Percentiles rank a stretch among this genome's conserved stretches.
phyloP scores from a whole-genome alignment of 2,888 invertebrate species.

The Sisyra nigra region DNA sequence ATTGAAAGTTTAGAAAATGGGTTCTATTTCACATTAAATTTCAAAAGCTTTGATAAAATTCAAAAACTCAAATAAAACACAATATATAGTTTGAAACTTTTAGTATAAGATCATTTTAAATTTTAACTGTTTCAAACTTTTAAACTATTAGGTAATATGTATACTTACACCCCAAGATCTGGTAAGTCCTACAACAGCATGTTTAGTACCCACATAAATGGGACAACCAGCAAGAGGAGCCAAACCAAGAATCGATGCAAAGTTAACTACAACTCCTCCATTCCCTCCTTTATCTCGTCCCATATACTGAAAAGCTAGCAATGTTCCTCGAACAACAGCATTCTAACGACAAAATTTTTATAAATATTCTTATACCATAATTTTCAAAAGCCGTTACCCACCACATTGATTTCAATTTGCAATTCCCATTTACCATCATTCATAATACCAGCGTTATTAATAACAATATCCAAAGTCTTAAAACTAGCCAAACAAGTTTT shows the following conservation, averaged over 20 bases:
- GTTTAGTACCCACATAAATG: conserved; percentile 41
- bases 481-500: conserved; percentile 26
- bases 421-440: conserved; percentile 62
- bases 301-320: conserved; percentile 40
- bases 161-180: conserved; percentile 28
- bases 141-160: too few relatives aligned
- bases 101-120: too few relatives aligned
- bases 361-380: background rate
- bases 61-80: too few relatives aligned
- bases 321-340: conserved; percentile 29
- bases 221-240: conserved; percentile 35
- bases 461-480: conserved; percentile 35
- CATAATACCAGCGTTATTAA: conserved; percentile 66
- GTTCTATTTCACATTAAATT: too few relatives aligned
- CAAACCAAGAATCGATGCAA: conserved; percentile 43
- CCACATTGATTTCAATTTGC: conserved; percentile 37
- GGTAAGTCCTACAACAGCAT: conserved; percentile 34
- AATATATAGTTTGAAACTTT: too few relatives aligned
- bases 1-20: too few relatives aligned
- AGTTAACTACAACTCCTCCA: conserved; percentile 51
- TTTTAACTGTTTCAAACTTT: too few relatives aligned
- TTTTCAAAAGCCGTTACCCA: conserved; percentile 19
- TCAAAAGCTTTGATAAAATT: too few relatives aligned
- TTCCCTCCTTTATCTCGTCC: conserved; percentile 37
- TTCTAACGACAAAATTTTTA: conserved; percentile 20